Evolutionary conservation across 2,113 vertebrate species (phyloP).

Genomic region (Tragelaphus buxtoni): DNA sequence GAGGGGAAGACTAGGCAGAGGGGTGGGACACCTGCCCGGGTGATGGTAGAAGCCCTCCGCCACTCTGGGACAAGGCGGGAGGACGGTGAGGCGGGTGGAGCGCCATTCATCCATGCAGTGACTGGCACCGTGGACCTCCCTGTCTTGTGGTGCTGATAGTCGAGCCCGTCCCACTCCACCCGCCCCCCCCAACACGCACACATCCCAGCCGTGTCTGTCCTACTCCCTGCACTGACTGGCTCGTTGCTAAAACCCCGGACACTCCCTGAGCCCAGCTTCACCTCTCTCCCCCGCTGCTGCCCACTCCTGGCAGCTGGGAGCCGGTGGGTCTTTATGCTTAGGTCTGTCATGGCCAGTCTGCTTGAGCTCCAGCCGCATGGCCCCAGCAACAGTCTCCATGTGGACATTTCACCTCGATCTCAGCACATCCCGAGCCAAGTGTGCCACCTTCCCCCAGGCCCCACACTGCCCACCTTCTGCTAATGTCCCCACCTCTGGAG

Average conservation of each 20-base stretch:
- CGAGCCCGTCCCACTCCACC: neutral
- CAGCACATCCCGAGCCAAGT: neutral
- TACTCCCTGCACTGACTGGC: neutral
- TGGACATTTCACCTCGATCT: neutral
- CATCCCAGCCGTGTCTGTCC: accelerated
- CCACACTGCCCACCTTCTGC: neutral
- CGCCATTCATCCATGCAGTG: neutral
- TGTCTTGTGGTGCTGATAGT: accelerated
- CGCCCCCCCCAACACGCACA: accelerated
- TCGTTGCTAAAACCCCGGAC: neutral
- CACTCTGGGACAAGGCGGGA: too few relatives aligned
- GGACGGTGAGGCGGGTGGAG: too few relatives aligned
- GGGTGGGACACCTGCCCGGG: accelerated
- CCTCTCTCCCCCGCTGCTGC: neutral
- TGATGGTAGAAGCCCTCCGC: neutral
- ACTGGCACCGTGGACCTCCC: accelerated
- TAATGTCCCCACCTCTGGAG: accelerated
- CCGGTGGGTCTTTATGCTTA: neutral
- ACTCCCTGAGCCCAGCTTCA: neutral
- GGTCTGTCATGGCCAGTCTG: neutral
- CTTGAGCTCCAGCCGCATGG: neutral
- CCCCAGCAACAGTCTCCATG: neutral
- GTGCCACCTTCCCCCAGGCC: neutral
- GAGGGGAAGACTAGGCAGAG: neutral
- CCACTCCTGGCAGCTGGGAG: neutral